Conservation (phyloP, 2,888 invertebrate species). For the Orthosia cruda region DNA sequence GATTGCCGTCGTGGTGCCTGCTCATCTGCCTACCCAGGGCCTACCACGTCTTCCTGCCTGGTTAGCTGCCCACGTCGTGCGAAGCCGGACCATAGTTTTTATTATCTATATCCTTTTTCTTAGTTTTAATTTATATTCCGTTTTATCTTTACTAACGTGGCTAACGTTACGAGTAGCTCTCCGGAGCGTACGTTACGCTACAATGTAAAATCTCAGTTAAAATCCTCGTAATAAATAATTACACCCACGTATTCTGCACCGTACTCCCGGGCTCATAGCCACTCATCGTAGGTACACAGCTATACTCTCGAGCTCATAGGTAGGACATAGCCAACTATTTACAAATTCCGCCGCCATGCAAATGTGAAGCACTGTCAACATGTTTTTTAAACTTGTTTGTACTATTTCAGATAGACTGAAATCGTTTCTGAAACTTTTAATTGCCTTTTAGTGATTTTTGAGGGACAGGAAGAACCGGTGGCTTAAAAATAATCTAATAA, state of each 20-base stretch:
- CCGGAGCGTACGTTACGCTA: no score
- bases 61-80: no score
- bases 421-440: constrained; percentile 38
- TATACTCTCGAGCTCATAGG: background rate
- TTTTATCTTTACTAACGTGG: no score
- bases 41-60: no score
- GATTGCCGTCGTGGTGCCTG: no score
- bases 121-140: no score
- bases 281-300: background rate
- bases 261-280: background rate
- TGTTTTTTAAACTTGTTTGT: constrained; percentile 41
- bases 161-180: no score
- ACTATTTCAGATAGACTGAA: constrained; percentile 27
- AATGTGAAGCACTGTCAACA: constrained; percentile 45
- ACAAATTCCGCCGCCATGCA: constrained; percentile 22
- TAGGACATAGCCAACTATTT: constrained; percentile 36
- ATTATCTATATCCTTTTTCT: no score
- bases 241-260: constrained; percentile 1
- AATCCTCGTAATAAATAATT: constrained; percentile 11
- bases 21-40: no score
- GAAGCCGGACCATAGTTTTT: no score
- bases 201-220: constrained; percentile 5
- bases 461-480: no score
- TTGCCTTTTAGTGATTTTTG: background rate
- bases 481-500: no score